Base-by-base conservation (phyloP, 1,140 invertebrate genomes). In the Eupristina koningsbergeri region DNA sequence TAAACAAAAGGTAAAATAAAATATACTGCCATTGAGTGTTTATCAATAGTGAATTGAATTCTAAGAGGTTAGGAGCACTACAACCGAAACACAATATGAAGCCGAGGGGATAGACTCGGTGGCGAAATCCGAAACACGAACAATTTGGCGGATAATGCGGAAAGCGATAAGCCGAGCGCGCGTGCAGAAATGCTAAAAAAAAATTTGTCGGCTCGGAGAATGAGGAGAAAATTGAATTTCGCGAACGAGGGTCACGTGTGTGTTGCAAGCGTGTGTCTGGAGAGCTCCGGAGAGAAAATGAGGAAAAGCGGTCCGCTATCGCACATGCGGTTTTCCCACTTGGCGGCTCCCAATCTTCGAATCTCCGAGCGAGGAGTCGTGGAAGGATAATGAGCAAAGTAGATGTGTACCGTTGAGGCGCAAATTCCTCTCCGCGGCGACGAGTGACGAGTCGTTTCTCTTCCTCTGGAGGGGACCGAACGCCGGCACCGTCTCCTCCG, bases 301-400 rank as follows among this genome's bases (percentile, higher is more conserved):
- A 69, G 34, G 53, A 36, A 47, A n/a, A n/a, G n/a, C n/a, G n/a
- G n/a, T n/a, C n/a, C n/a, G n/a, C n/a, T n/a, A n/a, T n/a, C n/a
- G n/a, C n/a, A n/a, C n/a, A n/a, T n/a, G n/a, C n/a, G n/a, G n/a
- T n/a, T n/a, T n/a, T n/a, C n/a, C n/a, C n/a, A n/a, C n/a, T n/a
- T n/a, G n/a, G n/a, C n/a, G n/a, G n/a, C n/a, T n/a, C n/a, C n/a
- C n/a, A n/a, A n/a, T n/a, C n/a, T n/a, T n/a, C n/a, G n/a, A n/a
- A n/a, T n/a, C n/a, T n/a, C n/a, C n/a, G n/a, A 74, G 3, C 17
- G 3, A 29, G 31, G 36, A 71, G 71, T 83, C 78, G 75, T 63
- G 75, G 34, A 83, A 83, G 34, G 75, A 83, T 78, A 83, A 78
- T 61, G 75, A 78, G 80, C 80, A 26, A 45, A 29, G 79, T 45